Percentiles rank a stretch among this genome's conserved stretches.
Evolutionary conservation across 2,888 invertebrate genomes (phyloP).

Genomic region (Muschampia staudingeri): DNA sequence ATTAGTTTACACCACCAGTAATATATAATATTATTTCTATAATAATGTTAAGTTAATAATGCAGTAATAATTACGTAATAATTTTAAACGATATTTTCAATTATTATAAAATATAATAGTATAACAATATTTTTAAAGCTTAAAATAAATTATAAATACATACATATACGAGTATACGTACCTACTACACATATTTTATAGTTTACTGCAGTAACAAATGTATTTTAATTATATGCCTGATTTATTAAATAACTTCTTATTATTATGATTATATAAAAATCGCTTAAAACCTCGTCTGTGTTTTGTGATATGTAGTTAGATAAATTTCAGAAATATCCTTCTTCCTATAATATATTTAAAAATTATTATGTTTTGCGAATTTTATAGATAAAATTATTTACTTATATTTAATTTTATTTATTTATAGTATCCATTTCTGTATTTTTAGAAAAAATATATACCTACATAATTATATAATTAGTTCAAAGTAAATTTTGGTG

Average conservation of each 20-base stretch:
- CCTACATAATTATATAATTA: slow-evolving; percentile 20
- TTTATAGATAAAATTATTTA: slow-evolving; percentile 34
- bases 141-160: slow-evolving; percentile 14
- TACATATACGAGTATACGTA: background rate
- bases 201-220: slow-evolving; percentile 24
- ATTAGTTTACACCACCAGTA: background rate
- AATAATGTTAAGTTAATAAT: background rate
- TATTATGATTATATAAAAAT: slow-evolving; percentile 65
- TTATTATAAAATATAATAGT: slow-evolving; percentile 11
- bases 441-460: slow-evolving; percentile 48
- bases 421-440: slow-evolving; percentile 28
- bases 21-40: background rate
- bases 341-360: slow-evolving; percentile 5
- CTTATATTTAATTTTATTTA: slow-evolving; percentile 21
- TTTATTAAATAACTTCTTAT: slow-evolving; percentile 61
- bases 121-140: slow-evolving; percentile 12
- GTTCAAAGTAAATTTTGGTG: slow-evolving; percentile 22
- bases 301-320: slow-evolving; percentile 76
- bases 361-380: slow-evolving; percentile 17
- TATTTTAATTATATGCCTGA: slow-evolving; percentile 20
- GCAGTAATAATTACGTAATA: background rate
- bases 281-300: slow-evolving; percentile 75
- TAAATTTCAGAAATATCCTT: slow-evolving; percentile 35
- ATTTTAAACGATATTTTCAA: background rate
- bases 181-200: background rate